A percentile compares a stretch with the other conserved stretches of the same genome.
These are phyloP conservation scores for Ispidina lecontei DNA, from an alignment of 2,797 vertebrate genomes.

Conservation along the genomic window DNA sequence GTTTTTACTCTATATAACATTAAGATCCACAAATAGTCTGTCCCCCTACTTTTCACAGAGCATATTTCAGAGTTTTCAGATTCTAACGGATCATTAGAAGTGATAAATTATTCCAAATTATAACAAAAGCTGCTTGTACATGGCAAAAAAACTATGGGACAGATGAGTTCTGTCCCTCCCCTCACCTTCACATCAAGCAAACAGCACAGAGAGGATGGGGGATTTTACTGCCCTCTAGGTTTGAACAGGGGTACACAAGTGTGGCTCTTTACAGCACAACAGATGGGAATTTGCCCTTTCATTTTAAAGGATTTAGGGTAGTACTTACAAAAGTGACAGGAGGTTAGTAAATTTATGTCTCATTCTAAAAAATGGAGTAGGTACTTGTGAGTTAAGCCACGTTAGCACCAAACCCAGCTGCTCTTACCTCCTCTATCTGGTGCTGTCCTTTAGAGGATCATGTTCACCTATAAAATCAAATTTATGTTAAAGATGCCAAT, in stretches of 20 bases:
- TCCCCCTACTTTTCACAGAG: background rate
- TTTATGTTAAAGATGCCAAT: background rate
- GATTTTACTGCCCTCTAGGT: constrained; percentile 57
- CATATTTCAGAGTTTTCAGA: background rate
- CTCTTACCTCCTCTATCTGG: background rate
- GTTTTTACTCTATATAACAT: background rate
- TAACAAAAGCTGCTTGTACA: background rate
- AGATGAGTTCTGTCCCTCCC: background rate
- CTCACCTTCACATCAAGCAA: background rate
- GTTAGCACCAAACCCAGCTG: background rate
- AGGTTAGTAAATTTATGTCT: background rate
- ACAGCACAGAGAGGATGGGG: background rate
- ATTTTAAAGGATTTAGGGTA: background rate
- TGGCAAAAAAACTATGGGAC: background rate
- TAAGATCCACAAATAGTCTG: background rate
- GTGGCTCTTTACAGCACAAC: background rate
- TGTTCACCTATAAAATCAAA: background rate
- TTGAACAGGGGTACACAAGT: background rate
- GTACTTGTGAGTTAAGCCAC: background rate
- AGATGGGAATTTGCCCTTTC: background rate
- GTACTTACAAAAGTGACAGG: background rate
- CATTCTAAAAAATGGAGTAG: background rate
- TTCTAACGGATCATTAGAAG: background rate
- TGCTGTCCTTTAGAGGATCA: background rate
- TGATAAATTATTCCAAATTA: background rate